Base-by-base conservation (phyloP, 2,888 invertebrate genomes). In the Cephalotes varians region DNA sequence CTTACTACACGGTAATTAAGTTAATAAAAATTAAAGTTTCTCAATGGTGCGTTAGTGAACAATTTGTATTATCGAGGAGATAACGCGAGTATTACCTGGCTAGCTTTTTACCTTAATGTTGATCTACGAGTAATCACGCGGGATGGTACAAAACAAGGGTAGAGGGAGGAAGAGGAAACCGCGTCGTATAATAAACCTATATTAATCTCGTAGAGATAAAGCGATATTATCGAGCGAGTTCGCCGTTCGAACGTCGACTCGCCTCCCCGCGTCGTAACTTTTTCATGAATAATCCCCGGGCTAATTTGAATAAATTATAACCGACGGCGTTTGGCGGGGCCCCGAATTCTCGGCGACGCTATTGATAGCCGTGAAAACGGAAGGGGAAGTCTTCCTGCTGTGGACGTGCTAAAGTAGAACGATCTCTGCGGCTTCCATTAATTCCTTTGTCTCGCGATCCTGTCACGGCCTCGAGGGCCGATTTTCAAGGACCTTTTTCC, bases 241-340 rank as follows among this genome's bases (percentile, higher is more conserved):
- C 72, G 86, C 82, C 86, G 81, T 76, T 65, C 84, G 82, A 85
- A 86, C 86, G 89, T 81, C 85, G 83, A 86, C 83, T 86, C 85
- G 77, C 89, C 85, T 79, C 82, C 44, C 64, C 83, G 79, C 76
- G 87, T 88, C 91, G 91, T 91, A 93, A 94, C 93, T 93, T 93
- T 94, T 93, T 93, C 92, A 94, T 93, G 93, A 94, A 94, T 93
- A 93, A 93, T 94, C 92, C 92, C 89, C 87, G 54, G 88, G 91
- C 92, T 94, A 93, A 94, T 94, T 94, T 94, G 91, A 94, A 94
- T 94, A 94, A 94, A 94, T 94, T 94, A 94, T 93, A 94, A 94
- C 93, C 93, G 91, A 94, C 93, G 93, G 94, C 92, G 93, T 94
- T 94, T 94, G 94, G 94, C 93, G 92, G 92, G 51, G 69, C 40